Evolutionary conservation across 2,888 invertebrate species (phyloP).

Genomic region (Luperina testacea): DNA sequence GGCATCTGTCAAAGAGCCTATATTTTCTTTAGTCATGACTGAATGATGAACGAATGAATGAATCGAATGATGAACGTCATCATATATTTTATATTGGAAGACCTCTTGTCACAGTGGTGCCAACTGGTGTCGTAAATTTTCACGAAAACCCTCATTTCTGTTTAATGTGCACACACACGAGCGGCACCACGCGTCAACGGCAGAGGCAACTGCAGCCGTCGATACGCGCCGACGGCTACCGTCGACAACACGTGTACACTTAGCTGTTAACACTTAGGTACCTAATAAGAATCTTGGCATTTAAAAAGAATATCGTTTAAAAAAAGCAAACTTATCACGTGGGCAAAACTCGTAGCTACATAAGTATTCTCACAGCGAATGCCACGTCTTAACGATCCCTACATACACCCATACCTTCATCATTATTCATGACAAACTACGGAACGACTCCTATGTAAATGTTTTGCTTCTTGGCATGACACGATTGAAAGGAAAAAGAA

Average conservation of each 20-base stretch:
- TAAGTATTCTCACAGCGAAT: slow-evolving; percentile 9
- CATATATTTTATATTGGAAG: too few species aligned
- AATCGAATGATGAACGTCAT: too few species aligned
- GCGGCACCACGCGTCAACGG: too few species aligned
- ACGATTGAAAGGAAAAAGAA: neutral
- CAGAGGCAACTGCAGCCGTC: too few species aligned
- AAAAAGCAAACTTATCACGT: slow-evolving; percentile 9
- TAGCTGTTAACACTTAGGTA: neutral
- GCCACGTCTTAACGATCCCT: slow-evolving; percentile 22
- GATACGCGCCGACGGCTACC: too few species aligned
- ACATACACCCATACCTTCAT: slow-evolving; percentile 18
- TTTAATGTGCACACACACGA: neutral
- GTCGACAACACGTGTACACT: neutral
- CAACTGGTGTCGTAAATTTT: too few species aligned
- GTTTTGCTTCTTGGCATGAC: slow-evolving; percentile 19
- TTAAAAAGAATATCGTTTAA: neutral
- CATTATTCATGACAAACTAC: slow-evolving; percentile 44
- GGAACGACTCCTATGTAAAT: slow-evolving; percentile 9
- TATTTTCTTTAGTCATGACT: too few species aligned
- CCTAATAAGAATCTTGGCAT: neutral
- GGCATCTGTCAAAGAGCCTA: too few species aligned
- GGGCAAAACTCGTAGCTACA: neutral
- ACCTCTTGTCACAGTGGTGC: too few species aligned
- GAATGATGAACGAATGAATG: too few species aligned
- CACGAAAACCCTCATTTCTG: too few species aligned